These are phyloP conservation scores for Cephonodes hylas DNA, from an alignment of 2,888 invertebrate species.

Conservation along the genomic window DNA sequence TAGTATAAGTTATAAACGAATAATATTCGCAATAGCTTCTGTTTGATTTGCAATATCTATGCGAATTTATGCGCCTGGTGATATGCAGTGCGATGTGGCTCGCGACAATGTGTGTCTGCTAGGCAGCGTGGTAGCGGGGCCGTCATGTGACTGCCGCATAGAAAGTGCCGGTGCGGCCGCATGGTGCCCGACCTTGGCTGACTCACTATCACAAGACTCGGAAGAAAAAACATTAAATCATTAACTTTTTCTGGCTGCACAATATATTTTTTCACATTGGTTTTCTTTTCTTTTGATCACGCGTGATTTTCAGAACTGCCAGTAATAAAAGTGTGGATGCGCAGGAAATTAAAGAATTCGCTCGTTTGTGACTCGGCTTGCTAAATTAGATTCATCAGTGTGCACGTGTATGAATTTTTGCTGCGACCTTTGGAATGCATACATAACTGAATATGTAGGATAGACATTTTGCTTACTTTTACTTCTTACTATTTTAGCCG, in stretches of 20 bases:
- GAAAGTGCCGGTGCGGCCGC: constrained; percentile 3
- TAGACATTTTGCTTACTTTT: no score
- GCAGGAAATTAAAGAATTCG: not conserved
- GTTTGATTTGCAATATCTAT: not conserved
- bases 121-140: not conserved
- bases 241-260: not conserved
- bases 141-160: constrained; percentile 3
- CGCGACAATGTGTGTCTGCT: not conserved
- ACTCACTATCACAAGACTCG: constrained; percentile 11
- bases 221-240: constrained; percentile 11
- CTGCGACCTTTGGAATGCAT: not conserved
- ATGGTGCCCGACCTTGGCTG: constrained; percentile 10
- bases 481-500: no score
- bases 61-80: not conserved
- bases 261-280: not conserved
- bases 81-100: not conserved
- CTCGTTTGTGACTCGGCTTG: not conserved
- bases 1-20: no score
- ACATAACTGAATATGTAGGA: not conserved
- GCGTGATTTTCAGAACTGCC: not conserved
- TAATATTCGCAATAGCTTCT: no score
- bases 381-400: not conserved
- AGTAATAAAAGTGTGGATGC: not conserved
- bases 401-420: not conserved
- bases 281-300: not conserved